These are phyloP conservation scores for Gerris lacustris DNA, from an alignment of 2,888 invertebrate genomes.

Conservation along the genomic window DNA sequence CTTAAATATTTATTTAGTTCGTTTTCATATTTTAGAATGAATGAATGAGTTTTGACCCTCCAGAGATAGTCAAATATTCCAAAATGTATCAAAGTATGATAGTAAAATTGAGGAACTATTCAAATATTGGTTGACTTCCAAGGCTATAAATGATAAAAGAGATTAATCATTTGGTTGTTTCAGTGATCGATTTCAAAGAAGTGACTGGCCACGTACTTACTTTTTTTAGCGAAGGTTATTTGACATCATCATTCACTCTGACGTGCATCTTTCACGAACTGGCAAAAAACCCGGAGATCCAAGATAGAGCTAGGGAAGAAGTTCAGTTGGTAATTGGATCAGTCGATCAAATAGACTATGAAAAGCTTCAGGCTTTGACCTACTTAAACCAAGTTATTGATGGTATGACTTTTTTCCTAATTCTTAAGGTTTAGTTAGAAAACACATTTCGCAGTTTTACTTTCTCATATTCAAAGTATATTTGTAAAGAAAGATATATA, in stretches of 20 bases:
- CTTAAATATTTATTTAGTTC: too few relatives aligned
- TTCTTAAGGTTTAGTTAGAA: too few relatives aligned
- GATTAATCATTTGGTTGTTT: background rate
- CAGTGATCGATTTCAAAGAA: slow-evolving; percentile 34
- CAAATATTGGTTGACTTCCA: too few relatives aligned
- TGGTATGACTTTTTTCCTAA: slow-evolving; percentile 34
- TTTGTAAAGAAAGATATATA: too few relatives aligned
- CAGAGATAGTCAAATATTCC: too few relatives aligned
- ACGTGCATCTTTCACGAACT: slow-evolving; percentile 46
- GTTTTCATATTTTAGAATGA: too few relatives aligned
- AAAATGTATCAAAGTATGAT: too few relatives aligned
- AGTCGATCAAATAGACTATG: slow-evolving; percentile 39
- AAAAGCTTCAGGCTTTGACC: slow-evolving; percentile 40
- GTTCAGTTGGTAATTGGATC: slow-evolving; percentile 38
- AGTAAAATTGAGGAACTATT: too few relatives aligned
- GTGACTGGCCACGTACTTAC: slow-evolving; percentile 39
- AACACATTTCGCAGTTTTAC: too few relatives aligned
- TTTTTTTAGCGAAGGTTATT: slow-evolving; percentile 43
- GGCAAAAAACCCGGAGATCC: slow-evolving; percentile 41
- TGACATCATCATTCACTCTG: slow-evolving; percentile 45
- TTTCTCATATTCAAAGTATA: too few relatives aligned
- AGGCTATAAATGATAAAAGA: too few relatives aligned
- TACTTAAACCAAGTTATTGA: slow-evolving; percentile 44
- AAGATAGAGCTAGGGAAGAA: slow-evolving; percentile 41
- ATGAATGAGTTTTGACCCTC: too few relatives aligned